These are phyloP conservation scores for Oreortyx pictus DNA, from an alignment of 2,797 vertebrate genomes.

Conservation along the genomic window DNA sequence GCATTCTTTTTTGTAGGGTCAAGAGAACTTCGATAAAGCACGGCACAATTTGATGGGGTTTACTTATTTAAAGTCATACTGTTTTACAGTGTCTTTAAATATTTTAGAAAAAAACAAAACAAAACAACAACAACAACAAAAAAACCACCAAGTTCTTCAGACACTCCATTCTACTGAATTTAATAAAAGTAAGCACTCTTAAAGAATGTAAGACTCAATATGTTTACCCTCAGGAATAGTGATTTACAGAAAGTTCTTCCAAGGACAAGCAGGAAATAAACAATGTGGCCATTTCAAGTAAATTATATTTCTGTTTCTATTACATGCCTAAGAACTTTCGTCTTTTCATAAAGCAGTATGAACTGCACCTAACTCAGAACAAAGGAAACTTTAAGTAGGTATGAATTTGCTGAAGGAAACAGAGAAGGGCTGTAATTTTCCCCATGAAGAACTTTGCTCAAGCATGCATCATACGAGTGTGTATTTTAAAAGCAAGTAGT, in stretches of 20 bases:
- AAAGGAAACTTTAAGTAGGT: neutral
- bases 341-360: neutral
- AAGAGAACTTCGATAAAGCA: neutral
- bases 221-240: neutral
- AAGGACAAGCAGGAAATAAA: neutral
- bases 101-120: neutral
- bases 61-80: neutral
- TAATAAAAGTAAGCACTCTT: neutral
- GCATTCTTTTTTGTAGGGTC: neutral
- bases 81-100: neutral
- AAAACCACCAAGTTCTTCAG: neutral
- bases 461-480: neutral
- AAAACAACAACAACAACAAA: neutral
- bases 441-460: neutral
- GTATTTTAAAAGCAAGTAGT: neutral
- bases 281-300: neutral
- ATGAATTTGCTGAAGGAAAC: neutral
- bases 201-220: neutral
- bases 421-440: neutral
- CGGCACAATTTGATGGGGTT: neutral
- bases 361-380: neutral
- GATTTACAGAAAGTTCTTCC: neutral
- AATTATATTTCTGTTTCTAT: neutral
- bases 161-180: neutral
- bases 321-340: neutral